phyloP scores from a whole-genome alignment of 2,797 vertebrate genomes.

The Sphaeramia orbicularis region DNA sequence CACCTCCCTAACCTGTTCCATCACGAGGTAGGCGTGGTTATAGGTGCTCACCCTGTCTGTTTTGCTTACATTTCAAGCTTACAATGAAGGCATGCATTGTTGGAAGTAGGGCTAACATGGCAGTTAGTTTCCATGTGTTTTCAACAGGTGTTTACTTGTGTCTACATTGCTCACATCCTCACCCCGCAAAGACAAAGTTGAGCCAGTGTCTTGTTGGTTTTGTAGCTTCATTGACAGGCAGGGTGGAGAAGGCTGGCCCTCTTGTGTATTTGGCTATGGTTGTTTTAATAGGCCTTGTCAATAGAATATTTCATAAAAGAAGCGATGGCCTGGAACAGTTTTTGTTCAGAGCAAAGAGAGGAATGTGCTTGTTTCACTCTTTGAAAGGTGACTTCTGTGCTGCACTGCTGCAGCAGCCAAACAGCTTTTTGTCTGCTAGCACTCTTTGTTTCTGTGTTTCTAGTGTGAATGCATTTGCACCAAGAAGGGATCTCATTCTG shows the following conservation, averaged over 20 bases:
- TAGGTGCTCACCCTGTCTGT: constrained; percentile 50
- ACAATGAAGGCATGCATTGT: constrained; percentile 82
- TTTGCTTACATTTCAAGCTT: constrained; percentile 61
- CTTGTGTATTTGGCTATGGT: constrained; percentile 75
- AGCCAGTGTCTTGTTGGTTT: constrained; percentile 61
- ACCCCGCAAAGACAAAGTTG: constrained; percentile 61
- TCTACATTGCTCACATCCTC: constrained; percentile 74
- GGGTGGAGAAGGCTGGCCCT: constrained; percentile 62
- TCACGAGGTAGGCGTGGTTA: constrained; percentile 70
- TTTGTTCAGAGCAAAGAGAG: constrained; percentile 74
- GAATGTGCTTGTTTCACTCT: constrained; percentile 80
- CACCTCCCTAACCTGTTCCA: constrained; percentile 78
- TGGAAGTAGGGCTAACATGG: constrained; percentile 69
- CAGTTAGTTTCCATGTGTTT: constrained; percentile 81
- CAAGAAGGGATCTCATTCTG: constrained; percentile 56
- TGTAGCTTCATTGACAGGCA: constrained; percentile 64
- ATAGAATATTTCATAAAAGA: constrained; percentile 84
- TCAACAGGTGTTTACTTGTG: constrained; percentile 82
- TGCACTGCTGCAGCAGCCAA: constrained; percentile 64
- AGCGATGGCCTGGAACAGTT: constrained; percentile 80
- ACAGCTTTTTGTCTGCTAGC: constrained; percentile 79
- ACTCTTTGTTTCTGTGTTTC: constrained; percentile 81
- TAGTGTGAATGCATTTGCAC: constrained; percentile 62
- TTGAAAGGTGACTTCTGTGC: constrained; percentile 82
- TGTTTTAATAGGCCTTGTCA: constrained; percentile 81